Evolutionary conservation across 2,888 invertebrate genomes (phyloP).

Genomic region (Corbicula japonica): DNA sequence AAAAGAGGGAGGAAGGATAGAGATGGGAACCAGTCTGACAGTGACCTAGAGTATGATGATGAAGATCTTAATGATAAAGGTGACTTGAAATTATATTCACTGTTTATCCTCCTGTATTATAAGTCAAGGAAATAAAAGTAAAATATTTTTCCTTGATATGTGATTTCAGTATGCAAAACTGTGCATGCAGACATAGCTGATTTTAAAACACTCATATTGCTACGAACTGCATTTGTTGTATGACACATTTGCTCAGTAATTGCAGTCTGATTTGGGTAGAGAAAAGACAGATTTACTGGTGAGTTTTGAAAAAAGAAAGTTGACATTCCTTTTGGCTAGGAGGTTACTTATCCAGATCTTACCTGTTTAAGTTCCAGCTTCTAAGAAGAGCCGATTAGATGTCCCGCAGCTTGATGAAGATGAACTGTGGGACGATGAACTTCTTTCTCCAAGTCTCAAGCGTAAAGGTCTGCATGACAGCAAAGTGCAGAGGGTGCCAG

Average conservation of each 20-base stretch:
- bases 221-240: too few relatives aligned
- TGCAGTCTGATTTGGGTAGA: not conserved
- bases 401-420: conserved; percentile 40
- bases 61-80: conserved; percentile 53
- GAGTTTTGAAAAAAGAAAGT: too few relatives aligned
- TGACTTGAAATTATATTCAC: conserved; percentile 9
- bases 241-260: too few relatives aligned
- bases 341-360: not conserved
- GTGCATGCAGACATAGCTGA: too few relatives aligned
- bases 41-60: conserved; percentile 64
- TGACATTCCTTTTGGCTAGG: too few relatives aligned
- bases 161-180: not conserved
- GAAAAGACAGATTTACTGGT: too few relatives aligned
- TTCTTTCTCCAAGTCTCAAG: conserved; percentile 26
- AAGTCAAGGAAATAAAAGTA: not conserved
- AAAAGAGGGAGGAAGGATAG: conserved; percentile 54
- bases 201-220: too few relatives aligned
- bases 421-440: conserved; percentile 55
- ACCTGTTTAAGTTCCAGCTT: conserved; percentile 37
- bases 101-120: too few relatives aligned
- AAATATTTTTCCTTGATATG: not conserved
- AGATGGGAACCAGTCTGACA: conserved; percentile 45
- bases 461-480: conserved; percentile 40
- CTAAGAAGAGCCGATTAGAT: conserved; percentile 44
- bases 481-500: conserved; percentile 30